phyloP scores from a whole-genome alignment of 2,888 invertebrate genomes.

The Heliconius erato region DNA sequence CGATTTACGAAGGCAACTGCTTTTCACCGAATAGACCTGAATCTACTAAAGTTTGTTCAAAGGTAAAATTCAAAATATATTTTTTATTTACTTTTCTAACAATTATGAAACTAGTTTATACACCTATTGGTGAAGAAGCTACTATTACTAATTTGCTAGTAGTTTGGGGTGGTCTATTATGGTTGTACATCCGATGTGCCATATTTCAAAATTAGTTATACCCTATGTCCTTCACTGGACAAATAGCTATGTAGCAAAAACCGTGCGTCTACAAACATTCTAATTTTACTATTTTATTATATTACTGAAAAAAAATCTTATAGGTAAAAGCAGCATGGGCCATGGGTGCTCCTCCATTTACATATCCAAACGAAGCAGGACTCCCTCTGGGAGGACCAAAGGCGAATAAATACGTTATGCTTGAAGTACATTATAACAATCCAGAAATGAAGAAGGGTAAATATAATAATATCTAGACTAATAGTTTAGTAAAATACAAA shows the following conservation, averaged over 20 bases:
- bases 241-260: too few species aligned
- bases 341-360: constrained; percentile 97
- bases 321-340: constrained; percentile 98
- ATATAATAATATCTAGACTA: not conserved
- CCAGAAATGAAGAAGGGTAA: constrained; percentile 89
- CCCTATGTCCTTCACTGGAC: too few species aligned
- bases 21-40: constrained; percentile 90
- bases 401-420: constrained; percentile 94
- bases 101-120: not conserved
- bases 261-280: too few species aligned
- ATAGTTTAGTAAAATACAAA: not conserved
- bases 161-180: too few species aligned
- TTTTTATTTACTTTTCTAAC: constrained; percentile 1
- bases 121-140: too few species aligned
- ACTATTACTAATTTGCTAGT: too few species aligned
- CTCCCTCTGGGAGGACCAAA: constrained; percentile 95
- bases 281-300: not conserved
- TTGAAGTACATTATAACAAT: constrained; percentile 99
- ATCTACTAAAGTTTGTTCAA: constrained; percentile 90
- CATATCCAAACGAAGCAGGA: constrained; percentile 95
- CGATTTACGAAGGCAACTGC: constrained; percentile 94
- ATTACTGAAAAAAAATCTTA: not conserved
- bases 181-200: too few species aligned
- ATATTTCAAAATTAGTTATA: too few species aligned
- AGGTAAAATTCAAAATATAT: constrained; percentile 65